phyloP scores from a whole-genome alignment of 2,888 invertebrate genomes.

The Tetranychus piercei region DNA sequence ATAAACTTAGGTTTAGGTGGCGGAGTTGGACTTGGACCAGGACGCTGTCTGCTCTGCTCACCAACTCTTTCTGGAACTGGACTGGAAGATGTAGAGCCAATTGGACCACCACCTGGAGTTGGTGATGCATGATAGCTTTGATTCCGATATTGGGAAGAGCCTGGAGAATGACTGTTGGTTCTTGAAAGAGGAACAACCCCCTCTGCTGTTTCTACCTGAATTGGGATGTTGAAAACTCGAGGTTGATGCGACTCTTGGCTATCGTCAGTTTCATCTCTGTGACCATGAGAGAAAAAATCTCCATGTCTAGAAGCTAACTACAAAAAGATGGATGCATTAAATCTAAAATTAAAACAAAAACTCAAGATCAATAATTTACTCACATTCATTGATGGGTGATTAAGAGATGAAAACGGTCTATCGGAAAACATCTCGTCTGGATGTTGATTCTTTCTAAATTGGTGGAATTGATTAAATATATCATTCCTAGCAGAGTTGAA shows the following conservation, averaged over 20 bases:
- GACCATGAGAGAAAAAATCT: not conserved
- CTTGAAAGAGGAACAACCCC: conserved; percentile 8
- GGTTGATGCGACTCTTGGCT: conserved; percentile 5
- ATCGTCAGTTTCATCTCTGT: not conserved
- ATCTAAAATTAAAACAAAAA: not conserved
- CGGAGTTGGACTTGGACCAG: not conserved
- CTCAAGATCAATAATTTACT: not conserved
- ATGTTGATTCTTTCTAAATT: not conserved
- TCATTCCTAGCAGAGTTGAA: not conserved
- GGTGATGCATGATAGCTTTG: not conserved
- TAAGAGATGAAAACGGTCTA: not conserved
- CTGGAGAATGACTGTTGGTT: not conserved
- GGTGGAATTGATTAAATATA: not conserved
- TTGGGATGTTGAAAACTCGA: conserved; percentile 26
- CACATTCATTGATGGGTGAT: not conserved
- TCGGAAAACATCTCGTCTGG: not conserved
- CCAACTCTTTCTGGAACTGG: not conserved
- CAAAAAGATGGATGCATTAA: not conserved
- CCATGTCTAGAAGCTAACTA: not conserved
- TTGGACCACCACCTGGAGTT: not conserved
- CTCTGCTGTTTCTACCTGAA: conserved; percentile 23
- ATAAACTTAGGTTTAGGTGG: not conserved
- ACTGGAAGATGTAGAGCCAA: not conserved
- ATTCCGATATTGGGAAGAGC: not conserved
- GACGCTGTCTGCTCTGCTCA: not conserved